These are phyloP conservation scores for Narcine bancroftii DNA, from an alignment of 2,113 vertebrate genomes.

Conservation along the genomic window DNA sequence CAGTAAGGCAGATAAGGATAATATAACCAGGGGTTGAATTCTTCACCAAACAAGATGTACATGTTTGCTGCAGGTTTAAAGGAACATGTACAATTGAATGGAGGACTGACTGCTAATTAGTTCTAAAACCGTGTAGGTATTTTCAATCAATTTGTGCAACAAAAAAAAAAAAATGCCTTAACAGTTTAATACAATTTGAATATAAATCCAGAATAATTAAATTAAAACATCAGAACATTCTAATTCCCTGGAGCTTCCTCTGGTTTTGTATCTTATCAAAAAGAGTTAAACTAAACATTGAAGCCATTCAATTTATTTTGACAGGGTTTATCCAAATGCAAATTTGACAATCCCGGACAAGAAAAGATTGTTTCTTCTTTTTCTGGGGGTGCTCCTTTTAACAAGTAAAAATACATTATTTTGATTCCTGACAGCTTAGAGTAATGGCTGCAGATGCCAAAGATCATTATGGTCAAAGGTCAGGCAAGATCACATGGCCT, in stretches of 20 bases:
- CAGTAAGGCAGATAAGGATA: not conserved
- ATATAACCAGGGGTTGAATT: not conserved
- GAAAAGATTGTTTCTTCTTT: not conserved
- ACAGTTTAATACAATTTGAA: not conserved
- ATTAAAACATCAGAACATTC: not conserved
- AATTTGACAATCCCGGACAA: not conserved
- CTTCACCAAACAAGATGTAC: not conserved
- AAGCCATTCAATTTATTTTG: not conserved
- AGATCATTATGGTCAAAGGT: constrained; percentile 58
- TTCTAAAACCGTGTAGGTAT: not conserved
- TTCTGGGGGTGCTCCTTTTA: constrained; percentile 14
- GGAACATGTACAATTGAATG: not conserved
- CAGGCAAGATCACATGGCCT: constrained; percentile 61
- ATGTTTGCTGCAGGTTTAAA: not conserved
- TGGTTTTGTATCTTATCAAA: not conserved
- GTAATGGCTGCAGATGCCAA: constrained; percentile 72
- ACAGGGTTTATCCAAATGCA: not conserved
- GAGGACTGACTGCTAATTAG: not conserved
- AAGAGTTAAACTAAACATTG: not conserved
- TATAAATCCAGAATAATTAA: not conserved
- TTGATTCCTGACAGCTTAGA: constrained; percentile 58
- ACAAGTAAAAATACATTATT: not conserved
- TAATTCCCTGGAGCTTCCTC: not conserved
- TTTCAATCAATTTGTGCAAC: not conserved
- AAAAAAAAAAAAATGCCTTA: not conserved